phyloP scores from a whole-genome alignment of 2,888 invertebrate genomes.

The Cerastis leucographa region DNA sequence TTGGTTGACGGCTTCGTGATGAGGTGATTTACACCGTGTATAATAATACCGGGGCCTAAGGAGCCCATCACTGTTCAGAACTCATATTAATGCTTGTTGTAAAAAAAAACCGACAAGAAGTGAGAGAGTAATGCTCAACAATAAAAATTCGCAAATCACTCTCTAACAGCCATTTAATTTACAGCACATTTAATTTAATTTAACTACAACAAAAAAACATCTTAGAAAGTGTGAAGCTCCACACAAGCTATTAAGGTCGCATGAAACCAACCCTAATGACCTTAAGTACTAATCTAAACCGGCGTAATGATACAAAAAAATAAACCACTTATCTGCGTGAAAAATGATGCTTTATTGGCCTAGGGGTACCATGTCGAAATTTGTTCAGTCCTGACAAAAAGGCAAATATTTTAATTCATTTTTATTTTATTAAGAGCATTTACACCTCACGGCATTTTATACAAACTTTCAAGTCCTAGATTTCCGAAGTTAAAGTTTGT shows the following conservation, averaged over 20 bases:
- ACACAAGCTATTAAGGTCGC: constrained; percentile 62
- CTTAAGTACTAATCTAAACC: constrained; percentile 48
- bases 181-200: constrained; percentile 36
- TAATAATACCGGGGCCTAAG: no score
- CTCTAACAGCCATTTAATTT: constrained; percentile 12
- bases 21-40: no score
- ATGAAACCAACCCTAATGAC: constrained; percentile 58
- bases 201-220: constrained; percentile 35
- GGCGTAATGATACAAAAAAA: constrained; percentile 61
- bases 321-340: constrained; percentile 22
- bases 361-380: not conserved
- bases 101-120: not conserved
- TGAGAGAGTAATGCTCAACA: constrained; percentile 2
- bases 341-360: constrained; percentile 21
- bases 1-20: no score
- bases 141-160: constrained; percentile 22
- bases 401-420: no score
- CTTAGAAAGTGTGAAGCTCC: constrained; percentile 58
- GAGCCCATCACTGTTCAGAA: no score
- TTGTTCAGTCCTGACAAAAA: not conserved
- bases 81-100: not conserved
- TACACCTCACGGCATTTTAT: no score
- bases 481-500: no score
- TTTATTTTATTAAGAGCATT: no score
- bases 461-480: no score